A percentile compares a stretch with the other conserved stretches of the same genome.
phyloP scores from a whole-genome alignment of 2,113 vertebrate species.

The Hippocampus mohnikei region DNA sequence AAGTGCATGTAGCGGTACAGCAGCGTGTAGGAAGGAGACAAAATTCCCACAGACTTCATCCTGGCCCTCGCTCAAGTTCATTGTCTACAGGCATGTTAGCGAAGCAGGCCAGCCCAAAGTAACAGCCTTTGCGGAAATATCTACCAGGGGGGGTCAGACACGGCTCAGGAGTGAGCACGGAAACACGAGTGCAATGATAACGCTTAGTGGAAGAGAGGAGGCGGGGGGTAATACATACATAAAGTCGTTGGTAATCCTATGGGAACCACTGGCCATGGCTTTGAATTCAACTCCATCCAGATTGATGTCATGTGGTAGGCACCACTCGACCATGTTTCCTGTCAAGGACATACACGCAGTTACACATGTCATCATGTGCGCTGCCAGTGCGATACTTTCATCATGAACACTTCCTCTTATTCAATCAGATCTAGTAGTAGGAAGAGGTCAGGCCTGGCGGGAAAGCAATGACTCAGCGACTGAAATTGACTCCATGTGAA shows the following conservation, averaged over 20 bases:
- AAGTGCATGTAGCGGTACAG: conserved; percentile 98
- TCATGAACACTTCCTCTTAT: conserved; percentile 36
- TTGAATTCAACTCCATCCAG: conserved; percentile 98
- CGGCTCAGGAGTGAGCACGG: conserved; percentile 7
- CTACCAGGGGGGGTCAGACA: conserved; percentile 56
- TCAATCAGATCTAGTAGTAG: conserved; percentile 7
- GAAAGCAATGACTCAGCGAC: conserved; percentile 40
- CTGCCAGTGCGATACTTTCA: conserved; percentile 25
- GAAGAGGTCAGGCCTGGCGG: conserved; percentile 23
- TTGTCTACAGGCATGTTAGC: conserved; percentile 98
- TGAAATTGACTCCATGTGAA: conserved; percentile 1
- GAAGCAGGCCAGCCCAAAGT: conserved; percentile 96
- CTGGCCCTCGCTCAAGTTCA: conserved; percentile 91
- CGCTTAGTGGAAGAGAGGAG: not conserved
- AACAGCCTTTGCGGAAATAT: conserved; percentile 94
- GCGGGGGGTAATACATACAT: conserved; percentile 76
- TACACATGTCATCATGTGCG: not conserved
- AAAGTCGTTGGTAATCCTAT: conserved; percentile 92
- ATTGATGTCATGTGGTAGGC: conserved; percentile 91
- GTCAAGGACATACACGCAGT: conserved; percentile 33
- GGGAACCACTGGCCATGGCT: conserved; percentile 97
- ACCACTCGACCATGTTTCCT: conserved; percentile 99
- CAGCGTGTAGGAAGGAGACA: conserved; percentile 93
- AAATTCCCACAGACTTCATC: conserved; percentile 97
- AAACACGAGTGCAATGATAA: not conserved